Percentiles rank a stretch among this genome's conserved stretches.
Evolutionary conservation across 2,113 vertebrate species (phyloP).

Genomic region (Thalassoma bifasciatum): DNA sequence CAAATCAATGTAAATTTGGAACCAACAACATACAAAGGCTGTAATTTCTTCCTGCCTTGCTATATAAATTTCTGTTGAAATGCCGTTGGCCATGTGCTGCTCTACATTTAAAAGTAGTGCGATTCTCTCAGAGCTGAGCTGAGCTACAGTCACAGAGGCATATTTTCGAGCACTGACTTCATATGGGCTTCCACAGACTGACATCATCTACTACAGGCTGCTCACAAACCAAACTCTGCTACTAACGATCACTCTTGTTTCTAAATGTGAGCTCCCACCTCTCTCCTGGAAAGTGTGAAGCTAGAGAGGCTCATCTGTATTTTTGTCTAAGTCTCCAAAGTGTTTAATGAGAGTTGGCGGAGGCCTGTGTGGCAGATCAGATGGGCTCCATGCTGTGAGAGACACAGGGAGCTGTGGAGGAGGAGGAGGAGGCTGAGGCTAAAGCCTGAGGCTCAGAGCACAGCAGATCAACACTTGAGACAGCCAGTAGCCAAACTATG

Average conservation of each 20-base stretch:
- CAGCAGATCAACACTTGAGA: conserved; percentile 72
- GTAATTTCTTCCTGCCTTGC: conserved; percentile 40
- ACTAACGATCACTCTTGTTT: conserved; percentile 51
- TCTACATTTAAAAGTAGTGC: conserved; percentile 47
- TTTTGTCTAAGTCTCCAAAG: conserved; percentile 72
- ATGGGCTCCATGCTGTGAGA: conserved; percentile 76
- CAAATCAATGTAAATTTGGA: conserved; percentile 61
- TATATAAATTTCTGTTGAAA: conserved; percentile 31
- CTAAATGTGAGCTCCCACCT: conserved; percentile 66
- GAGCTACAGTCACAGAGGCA: conserved; percentile 20
- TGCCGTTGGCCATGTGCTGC: conserved; percentile 47
- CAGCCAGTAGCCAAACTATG: conserved; percentile 65
- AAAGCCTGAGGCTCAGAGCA: conserved; percentile 71
- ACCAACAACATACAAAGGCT: conserved; percentile 33
- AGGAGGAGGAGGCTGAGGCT: conserved; percentile 51
- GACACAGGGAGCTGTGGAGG: conserved; percentile 70
- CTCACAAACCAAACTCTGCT: conserved; percentile 37
- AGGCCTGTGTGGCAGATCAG: conserved; percentile 73
- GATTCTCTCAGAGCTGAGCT: conserved; percentile 27
- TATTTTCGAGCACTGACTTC: conserved; percentile 16
- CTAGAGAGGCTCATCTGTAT: conserved; percentile 72
- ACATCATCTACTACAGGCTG: conserved; percentile 11
- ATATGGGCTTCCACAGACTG: background rate
- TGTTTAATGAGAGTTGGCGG: conserved; percentile 80
- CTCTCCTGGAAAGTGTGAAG: conserved; percentile 66